Evolutionary conservation across 2,888 invertebrate genomes (phyloP).

Genomic region (Monoplex corrugatus): DNA sequence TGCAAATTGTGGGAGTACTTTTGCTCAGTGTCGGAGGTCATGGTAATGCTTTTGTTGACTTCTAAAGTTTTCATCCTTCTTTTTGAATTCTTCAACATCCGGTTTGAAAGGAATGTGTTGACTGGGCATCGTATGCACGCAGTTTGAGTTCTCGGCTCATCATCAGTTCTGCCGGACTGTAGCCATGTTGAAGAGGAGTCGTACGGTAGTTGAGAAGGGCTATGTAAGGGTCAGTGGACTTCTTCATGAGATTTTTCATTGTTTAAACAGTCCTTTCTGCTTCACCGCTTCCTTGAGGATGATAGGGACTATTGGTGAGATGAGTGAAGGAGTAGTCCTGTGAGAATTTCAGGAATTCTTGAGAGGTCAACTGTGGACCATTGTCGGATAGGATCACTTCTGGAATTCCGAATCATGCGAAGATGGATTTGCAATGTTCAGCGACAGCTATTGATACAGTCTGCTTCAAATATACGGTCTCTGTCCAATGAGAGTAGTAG

Average conservation of each 20-base stretch:
- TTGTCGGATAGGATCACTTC: slow-evolving; percentile 18
- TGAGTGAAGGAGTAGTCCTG: not conserved
- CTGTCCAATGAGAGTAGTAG: slow-evolving; percentile 18
- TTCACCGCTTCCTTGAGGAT: slow-evolving; percentile 37
- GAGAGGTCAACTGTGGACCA: slow-evolving; percentile 4
- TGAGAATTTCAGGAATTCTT: slow-evolving; percentile 16
- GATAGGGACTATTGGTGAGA: slow-evolving; percentile 4
- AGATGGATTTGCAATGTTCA: slow-evolving; percentile 27
- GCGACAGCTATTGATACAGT: slow-evolving; percentile 8
- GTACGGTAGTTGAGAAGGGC: not conserved
- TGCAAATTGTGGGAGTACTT: slow-evolving; percentile 2
- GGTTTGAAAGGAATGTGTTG: slow-evolving; percentile 20
- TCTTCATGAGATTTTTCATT: not conserved
- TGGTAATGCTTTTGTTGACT: not conserved
- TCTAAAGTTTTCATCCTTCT: slow-evolving; percentile 8
- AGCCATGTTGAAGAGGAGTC: no score
- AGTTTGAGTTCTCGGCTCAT: no score
- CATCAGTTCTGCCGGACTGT: no score
- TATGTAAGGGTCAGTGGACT: not conserved
- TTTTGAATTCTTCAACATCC: not conserved
- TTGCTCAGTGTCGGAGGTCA: not conserved
- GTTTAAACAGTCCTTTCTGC: slow-evolving; percentile 28
- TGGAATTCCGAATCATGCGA: slow-evolving; percentile 14
- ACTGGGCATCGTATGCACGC: no score
- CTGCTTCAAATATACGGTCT: slow-evolving; percentile 17